Conservation (phyloP, 2,797 vertebrate species). For the Tenualosa thibaudeaui region DNA sequence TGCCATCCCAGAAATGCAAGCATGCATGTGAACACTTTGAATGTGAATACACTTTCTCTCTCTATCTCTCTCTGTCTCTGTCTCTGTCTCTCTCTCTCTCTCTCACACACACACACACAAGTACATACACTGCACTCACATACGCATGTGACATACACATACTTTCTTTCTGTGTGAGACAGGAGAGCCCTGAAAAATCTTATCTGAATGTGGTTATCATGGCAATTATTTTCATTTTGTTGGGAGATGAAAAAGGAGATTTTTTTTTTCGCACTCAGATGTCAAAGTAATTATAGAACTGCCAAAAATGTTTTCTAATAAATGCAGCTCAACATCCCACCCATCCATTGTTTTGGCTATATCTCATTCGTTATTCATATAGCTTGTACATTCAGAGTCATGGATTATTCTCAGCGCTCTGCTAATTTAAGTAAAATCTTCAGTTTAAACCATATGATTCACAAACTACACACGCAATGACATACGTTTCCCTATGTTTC, state of each 20-base stretch:
- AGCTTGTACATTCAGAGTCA: neutral
- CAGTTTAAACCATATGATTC: neutral
- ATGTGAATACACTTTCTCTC: conserved; percentile 25
- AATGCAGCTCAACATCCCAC: neutral
- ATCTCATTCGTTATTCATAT: neutral
- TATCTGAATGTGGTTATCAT: neutral
- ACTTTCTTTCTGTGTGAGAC: neutral
- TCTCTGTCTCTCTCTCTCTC: no score
- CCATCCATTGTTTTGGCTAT: neutral
- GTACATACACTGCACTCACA: neutral
- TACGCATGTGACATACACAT: neutral
- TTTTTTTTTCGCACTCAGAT: neutral
- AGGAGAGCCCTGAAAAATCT: conserved; percentile 15
- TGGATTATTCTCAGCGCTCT: neutral
- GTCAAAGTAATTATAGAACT: neutral
- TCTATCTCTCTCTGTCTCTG: no score
- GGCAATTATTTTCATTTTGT: conserved; percentile 5
- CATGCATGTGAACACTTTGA: conserved; percentile 44
- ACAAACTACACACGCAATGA: neutral
- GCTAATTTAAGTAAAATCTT: neutral
- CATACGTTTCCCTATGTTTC: neutral
- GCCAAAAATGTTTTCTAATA: conserved; percentile 18
- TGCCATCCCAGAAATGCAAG: conserved; percentile 66
- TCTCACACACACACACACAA: neutral
- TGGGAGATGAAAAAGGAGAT: conserved; percentile 13